Base-by-base conservation (phyloP, 2,113 vertebrate species). In the Paratilapia polleni region DNA sequence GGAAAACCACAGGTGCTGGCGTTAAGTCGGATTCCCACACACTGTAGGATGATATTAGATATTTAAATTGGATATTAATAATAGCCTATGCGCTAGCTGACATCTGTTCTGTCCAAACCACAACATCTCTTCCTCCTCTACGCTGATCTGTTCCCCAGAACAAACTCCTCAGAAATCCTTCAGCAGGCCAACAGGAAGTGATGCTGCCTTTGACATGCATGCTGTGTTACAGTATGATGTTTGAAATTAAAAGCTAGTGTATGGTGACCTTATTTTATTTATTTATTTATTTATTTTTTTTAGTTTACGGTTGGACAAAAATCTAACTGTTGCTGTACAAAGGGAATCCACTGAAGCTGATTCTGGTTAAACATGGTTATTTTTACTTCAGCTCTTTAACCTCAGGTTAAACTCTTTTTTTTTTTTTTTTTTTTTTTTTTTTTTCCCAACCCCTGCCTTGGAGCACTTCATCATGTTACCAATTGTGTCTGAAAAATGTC, bases 61-160 rank as follows among this genome's bases (percentile, higher is more conserved):
- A 86, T 93, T 89, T 64, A 77, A 83, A 89, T 87, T 61, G 43
- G 61, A 82, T 77, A 74, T 91, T 93, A 91, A 87, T 91, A 84
- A 85, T 57, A 90, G 74, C 60, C 58, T 84, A n/a, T 70, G 58
- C 19, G 62, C 24, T 34, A 43, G 26, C 76, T 88, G 80, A 66
- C 79, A 62, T 87, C 61, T 61, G 10, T 59, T 80, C 56, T 78
- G 49, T 80, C 88, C 86, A 90, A 87, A 80, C 91, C 84, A 73
- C 84, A 80, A 62, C 61, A 81, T 63, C 54, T 73, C 84, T 43
- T 19, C 73, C 79, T 88, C 64, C 61, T 78, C 81, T 68, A 59
- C 63, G 64, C 73, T 81, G 34, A 91, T 78, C 61, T 31, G 41
- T 81, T 86, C n/a, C 86, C 59, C 77, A 83, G 76, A 58, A 24